Percentiles rank a stretch among this genome's conserved stretches.
Conservation (phyloP, 1,140 invertebrate genomes). For the Eumeta japonica region DNA sequence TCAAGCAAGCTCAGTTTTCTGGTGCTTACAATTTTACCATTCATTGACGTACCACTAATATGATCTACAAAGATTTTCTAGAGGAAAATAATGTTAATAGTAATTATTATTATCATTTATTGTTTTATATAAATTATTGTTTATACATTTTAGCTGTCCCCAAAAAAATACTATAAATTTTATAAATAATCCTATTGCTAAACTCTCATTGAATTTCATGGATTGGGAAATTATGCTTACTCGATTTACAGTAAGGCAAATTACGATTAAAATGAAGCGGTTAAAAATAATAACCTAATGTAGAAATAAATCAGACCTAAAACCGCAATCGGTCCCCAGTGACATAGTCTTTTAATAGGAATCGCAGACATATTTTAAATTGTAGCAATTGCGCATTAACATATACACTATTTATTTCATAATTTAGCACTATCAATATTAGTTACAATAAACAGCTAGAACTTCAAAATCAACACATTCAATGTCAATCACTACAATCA, state of each 20-base stretch:
- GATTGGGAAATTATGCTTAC: constrained; percentile 7
- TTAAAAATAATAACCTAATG: constrained; percentile 5
- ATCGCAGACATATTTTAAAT: constrained; percentile 25
- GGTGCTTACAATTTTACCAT: no score
- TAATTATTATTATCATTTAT: no score
- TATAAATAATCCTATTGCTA: constrained; percentile 1
- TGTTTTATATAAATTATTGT: background rate
- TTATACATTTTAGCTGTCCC: background rate
- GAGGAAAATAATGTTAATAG: no score
- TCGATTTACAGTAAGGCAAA: no score
- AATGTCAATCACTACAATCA: background rate
- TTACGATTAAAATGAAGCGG: constrained; percentile 13
- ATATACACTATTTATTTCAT: background rate
- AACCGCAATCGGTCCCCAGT: constrained; percentile 78
- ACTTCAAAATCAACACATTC: no score
- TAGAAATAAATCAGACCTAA: constrained; percentile 61
- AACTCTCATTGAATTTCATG: constrained; percentile 15
- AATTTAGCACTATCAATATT: background rate
- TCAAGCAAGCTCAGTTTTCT: no score
- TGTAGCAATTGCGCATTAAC: background rate
- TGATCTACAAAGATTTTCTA: no score
- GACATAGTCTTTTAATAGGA: constrained; percentile 64
- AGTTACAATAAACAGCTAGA: background rate
- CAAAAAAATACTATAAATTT: background rate
- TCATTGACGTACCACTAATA: no score